Percentiles rank a stretch among this genome's conserved stretches.
Conservation (phyloP, 2,113 vertebrate genomes). For the Lonchura striata region DNA sequence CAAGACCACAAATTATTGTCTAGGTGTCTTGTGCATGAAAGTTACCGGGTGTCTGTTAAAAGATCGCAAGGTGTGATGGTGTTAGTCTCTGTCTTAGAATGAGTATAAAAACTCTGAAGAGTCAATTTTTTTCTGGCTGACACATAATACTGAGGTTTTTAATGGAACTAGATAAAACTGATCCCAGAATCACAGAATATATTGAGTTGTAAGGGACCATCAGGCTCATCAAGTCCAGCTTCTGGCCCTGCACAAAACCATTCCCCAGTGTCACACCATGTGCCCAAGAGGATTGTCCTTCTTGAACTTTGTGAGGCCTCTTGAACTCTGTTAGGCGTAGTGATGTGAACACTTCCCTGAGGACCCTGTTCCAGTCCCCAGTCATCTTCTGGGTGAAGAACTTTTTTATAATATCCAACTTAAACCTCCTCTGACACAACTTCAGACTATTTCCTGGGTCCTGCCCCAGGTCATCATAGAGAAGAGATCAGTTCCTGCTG, state of each 20-base stretch:
- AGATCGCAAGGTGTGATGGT: fast-evolving
- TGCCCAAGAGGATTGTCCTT: neutral
- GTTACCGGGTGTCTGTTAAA: neutral
- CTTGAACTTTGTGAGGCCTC: neutral
- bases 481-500: neutral
- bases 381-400: neutral
- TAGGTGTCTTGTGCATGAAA: neutral
- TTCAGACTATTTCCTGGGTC: neutral
- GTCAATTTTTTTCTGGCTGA: neutral
- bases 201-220: neutral
- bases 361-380: neutral
- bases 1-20: neutral
- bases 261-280: too few species aligned
- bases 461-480: neutral
- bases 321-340: neutral
- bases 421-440: neutral
- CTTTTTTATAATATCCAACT: neutral
- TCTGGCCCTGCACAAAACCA: neutral
- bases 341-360: neutral
- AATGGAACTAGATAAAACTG: neutral
- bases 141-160: neutral
- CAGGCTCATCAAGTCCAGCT: neutral
- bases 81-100: neutral
- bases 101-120: neutral
- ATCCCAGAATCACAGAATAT: neutral